Base-by-base conservation (phyloP, 2,888 invertebrate genomes). In the Pandemis cinnamomeana region DNA sequence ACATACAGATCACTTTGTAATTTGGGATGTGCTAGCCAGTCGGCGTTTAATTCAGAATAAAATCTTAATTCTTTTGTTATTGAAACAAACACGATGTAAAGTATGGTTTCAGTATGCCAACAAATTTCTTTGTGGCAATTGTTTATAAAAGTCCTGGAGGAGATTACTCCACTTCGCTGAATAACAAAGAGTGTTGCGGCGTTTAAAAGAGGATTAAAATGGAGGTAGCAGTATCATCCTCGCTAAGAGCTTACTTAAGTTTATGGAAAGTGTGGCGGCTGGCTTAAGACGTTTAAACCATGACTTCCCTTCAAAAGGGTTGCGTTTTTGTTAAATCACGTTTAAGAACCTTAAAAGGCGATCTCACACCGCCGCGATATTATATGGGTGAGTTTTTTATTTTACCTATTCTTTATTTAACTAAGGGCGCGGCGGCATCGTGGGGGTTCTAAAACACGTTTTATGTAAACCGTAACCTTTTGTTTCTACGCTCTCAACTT, bases 251-350 rank as follows among this genome's bases (percentile, higher is more conserved):
- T 88, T 91, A 90, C 91, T 92, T 90, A 90, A 91, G 89, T 91
- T 91, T 91, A 92, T 91, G 88, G 92, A 91, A 91, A 91, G 89
- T 90, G 89, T 89, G 88, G 87, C 88, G 87, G 87, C 84, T 42
- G 67, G 63, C 84, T 86, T 91, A 90, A 91, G 89, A 87, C 86
- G 88, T 87, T 91, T 91, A 89, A 88, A 86, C 88, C 89, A 89
- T 91, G 91, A 92, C 90, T 91, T 88, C 87, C 87, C 87, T 89
- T 89, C 85, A 84, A 92, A 93, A 92, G 92, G 92, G 91, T 93
- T 93, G 92, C 89, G 86, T 93, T 93, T 92, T 92, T 93, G 89
- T 93, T 84, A 88, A 87, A 91, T 89, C 90, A 91, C 87, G 86
- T 82, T 88, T 89, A 85, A 87, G 83, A 81, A 84, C 83, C 84